phyloP scores from a whole-genome alignment of 2,888 invertebrate genomes.

The Lasioglossum villosulum region DNA sequence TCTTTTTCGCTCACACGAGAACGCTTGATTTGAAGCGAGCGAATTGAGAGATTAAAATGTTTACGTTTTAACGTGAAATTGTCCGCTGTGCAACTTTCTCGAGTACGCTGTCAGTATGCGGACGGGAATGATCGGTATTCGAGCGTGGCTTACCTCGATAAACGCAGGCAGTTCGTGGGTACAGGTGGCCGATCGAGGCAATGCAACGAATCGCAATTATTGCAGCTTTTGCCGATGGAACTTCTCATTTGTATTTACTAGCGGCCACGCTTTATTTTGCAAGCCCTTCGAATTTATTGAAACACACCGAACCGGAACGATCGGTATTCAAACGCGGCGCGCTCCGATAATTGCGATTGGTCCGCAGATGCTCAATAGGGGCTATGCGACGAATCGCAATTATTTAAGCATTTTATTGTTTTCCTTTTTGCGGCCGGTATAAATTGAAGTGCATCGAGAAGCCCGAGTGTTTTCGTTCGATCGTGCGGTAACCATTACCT shows the following conservation, averaged over 20 bases:
- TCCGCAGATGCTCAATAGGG: constrained; percentile 28
- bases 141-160: background rate
- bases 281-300: background rate
- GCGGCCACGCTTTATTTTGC: background rate
- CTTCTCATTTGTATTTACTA: background rate
- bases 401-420: background rate
- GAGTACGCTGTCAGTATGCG: background rate
- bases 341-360: constrained; percentile 24
- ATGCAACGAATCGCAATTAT: background rate
- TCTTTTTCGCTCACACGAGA: too few species aligned
- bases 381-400: constrained; percentile 24
- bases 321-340: constrained; percentile 43
- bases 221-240: background rate
- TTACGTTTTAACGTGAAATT: background rate
- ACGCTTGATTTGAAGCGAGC: background rate
- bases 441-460: background rate
- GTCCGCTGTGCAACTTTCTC: background rate
- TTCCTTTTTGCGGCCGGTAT: background rate
- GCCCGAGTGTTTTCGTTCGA: background rate
- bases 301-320: constrained; percentile 27
- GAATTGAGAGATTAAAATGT: background rate
- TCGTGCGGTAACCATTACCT: background rate
- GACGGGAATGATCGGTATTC: background rate
- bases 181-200: background rate
- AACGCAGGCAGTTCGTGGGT: background rate